These are phyloP conservation scores for Thera obeliscata DNA, from an alignment of 2,888 invertebrate genomes.

Conservation along the genomic window DNA sequence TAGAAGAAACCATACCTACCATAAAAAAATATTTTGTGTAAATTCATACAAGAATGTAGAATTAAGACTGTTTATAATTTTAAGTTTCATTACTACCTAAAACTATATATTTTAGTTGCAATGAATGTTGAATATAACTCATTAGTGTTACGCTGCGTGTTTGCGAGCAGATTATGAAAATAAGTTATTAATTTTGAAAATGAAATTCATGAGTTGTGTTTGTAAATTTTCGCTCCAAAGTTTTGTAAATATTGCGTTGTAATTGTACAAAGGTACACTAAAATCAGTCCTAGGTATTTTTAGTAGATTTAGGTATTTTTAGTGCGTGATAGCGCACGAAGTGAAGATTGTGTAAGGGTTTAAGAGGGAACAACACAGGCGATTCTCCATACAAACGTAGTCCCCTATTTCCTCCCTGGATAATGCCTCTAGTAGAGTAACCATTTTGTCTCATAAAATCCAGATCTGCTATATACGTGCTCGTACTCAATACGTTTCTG, in stretches of 20 bases:
- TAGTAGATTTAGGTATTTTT: conserved; percentile 3
- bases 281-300: conserved; percentile 7
- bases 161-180: conserved; percentile 10
- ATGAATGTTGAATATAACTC: conserved; percentile 25
- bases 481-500: too few relatives aligned
- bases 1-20: conserved; percentile 12
- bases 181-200: conserved; percentile 9
- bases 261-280: conserved; percentile 14
- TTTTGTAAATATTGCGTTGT: conserved; percentile 29
- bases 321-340: conserved; percentile 6
- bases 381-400: too few relatives aligned
- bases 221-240: conserved; percentile 28
- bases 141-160: conserved; percentile 10
- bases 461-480: too few relatives aligned
- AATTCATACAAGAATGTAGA: conserved; percentile 34
- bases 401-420: too few relatives aligned
- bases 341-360: neutral
- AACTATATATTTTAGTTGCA: conserved; percentile 25
- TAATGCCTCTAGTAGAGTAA: too few relatives aligned
- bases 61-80: conserved; percentile 52
- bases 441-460: too few relatives aligned
- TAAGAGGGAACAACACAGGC: too few relatives aligned
- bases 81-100: conserved; percentile 33
- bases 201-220: conserved; percentile 16
- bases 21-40: conserved; percentile 24